phyloP scores from a whole-genome alignment of 2,797 vertebrate genomes.

The Gymnopithys bicolor region DNA sequence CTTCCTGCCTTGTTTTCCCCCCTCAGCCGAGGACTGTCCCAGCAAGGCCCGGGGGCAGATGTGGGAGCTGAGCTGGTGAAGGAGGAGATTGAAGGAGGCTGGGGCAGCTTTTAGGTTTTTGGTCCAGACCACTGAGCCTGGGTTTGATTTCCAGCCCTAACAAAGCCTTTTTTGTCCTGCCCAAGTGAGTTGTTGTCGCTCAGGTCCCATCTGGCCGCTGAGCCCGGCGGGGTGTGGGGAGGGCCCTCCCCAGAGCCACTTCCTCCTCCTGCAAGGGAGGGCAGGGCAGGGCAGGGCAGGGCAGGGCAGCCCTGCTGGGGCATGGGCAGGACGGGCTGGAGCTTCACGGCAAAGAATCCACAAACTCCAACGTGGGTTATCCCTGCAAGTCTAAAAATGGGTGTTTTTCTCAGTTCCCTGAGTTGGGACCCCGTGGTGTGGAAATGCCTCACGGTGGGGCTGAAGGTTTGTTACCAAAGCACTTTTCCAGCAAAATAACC shows the following conservation, averaged over 20 bases:
- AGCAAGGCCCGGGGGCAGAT: background rate
- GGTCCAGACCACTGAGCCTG: background rate
- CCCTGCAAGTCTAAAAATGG: accelerated
- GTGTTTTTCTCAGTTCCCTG: too few relatives aligned
- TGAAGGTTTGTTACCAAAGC: accelerated
- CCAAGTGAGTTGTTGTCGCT: background rate
- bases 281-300: background rate
- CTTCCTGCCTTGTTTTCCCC: background rate
- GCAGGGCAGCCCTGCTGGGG: background rate
- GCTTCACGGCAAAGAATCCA: accelerated
- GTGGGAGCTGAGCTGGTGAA: background rate
- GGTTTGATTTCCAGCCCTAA: background rate
- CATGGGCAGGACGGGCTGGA: too few relatives aligned
- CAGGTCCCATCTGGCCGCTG: background rate
- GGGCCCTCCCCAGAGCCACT: background rate
- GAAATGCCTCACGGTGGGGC: background rate
- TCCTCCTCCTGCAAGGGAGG: background rate
- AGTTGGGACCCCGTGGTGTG: accelerated
- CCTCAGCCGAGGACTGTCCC: background rate
- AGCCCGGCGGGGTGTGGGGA: background rate
- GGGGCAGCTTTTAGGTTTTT: background rate
- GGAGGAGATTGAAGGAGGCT: background rate
- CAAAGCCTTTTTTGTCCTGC: background rate
- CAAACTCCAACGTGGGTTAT: accelerated
- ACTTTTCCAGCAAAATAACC: background rate